These are phyloP conservation scores for Drosophila watanabei DNA, from an alignment of 1,140 invertebrate species.

Conservation along the genomic window DNA sequence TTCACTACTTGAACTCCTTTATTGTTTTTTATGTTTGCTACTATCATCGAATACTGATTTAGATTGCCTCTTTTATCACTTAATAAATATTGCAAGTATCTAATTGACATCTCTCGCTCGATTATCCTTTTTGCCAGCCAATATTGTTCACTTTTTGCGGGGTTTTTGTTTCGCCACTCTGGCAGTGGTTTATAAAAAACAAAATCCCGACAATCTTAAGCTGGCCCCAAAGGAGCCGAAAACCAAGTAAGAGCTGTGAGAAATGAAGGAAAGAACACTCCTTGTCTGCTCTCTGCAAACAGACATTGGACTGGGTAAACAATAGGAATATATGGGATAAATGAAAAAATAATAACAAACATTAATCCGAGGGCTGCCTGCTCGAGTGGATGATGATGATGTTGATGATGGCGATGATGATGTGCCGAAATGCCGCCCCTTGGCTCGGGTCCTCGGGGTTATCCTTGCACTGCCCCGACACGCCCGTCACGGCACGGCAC, in stretches of 20 bases:
- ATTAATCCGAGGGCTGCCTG: constrained; percentile 71
- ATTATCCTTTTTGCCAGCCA: constrained; percentile 10
- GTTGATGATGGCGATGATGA: constrained; percentile 47
- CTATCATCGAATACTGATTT: background rate
- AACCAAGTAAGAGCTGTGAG: constrained; percentile 11
- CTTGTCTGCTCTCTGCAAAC: constrained; percentile 50
- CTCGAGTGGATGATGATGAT: constrained; percentile 61
- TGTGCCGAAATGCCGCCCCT: constrained; percentile 49
- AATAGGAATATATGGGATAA: constrained; percentile 64
- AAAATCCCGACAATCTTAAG: constrained; percentile 49
- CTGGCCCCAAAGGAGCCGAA: constrained; percentile 10
- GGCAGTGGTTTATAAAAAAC: constrained; percentile 56
- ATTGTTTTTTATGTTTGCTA: background rate
- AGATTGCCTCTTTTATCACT: constrained; percentile 1
- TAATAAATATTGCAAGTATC: constrained; percentile 6
- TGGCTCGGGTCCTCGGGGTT: constrained; percentile 18
- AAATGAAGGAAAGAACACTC: constrained; percentile 36
- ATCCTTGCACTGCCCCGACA: constrained; percentile 48
- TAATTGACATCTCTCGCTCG: constrained; percentile 11
- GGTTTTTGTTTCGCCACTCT: constrained; percentile 5
- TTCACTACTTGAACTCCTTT: background rate
- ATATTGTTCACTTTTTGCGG: constrained; percentile 20
- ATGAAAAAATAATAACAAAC: constrained; percentile 81
- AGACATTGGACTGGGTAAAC: constrained; percentile 52
- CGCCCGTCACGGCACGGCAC: constrained; percentile 38